A percentile compares a stretch with the other conserved stretches of the same genome.
phyloP scores from a whole-genome alignment of 2,113 vertebrate species.

The Plecturocebus donacophilus region DNA sequence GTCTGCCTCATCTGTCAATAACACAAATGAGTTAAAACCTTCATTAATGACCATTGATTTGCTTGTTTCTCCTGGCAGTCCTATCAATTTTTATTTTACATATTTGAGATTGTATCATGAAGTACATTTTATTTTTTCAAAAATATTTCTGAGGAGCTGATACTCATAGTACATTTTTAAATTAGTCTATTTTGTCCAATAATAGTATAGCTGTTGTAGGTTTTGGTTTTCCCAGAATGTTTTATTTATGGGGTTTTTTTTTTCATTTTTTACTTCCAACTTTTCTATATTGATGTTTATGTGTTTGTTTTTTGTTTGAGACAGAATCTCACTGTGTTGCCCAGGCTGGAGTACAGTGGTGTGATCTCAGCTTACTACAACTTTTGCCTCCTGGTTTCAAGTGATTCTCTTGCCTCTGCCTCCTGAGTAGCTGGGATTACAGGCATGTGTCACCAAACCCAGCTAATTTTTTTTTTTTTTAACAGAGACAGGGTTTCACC shows the following conservation, averaged over 20 bases:
- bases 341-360: too few species aligned
- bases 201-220: background rate
- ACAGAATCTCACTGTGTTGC: too few species aligned
- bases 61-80: background rate
- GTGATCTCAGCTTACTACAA: too few species aligned
- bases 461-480: too few species aligned
- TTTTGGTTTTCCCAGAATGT: background rate
- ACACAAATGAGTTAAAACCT: background rate
- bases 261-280: background rate
- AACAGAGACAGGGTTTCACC: too few species aligned
- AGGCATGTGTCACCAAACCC: too few species aligned
- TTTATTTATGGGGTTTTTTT: background rate
- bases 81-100: background rate
- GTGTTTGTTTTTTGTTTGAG: too few species aligned
- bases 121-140: background rate
- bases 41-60: background rate
- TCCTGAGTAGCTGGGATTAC: too few species aligned
- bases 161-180: background rate
- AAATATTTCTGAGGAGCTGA: background rate
- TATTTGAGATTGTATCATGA: background rate
- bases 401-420: too few species aligned
- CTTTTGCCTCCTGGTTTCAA: too few species aligned
- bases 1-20: background rate
- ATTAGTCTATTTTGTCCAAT: background rate
- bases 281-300: background rate